phyloP scores from a whole-genome alignment of 2,888 invertebrate species.

The Blastobasis adustella region DNA sequence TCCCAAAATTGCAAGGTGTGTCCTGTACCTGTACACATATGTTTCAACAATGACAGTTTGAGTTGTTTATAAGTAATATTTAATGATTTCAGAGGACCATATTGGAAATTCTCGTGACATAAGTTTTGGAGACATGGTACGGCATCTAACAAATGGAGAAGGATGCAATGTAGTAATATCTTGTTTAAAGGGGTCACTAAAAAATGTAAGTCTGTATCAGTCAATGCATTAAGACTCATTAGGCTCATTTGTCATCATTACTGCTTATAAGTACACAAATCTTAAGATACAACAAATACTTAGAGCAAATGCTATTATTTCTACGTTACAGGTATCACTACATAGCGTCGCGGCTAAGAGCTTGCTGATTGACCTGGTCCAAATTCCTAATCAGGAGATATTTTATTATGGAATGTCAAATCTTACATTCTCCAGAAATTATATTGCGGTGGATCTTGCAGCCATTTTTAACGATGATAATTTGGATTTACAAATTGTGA shows the following conservation, averaged over 20 bases:
- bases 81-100: conserved; percentile 29
- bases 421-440: conserved; percentile 18
- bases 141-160: conserved; percentile 21
- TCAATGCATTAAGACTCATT: too few relatives aligned
- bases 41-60: neutral
- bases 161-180: conserved; percentile 28
- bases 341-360: conserved; percentile 15
- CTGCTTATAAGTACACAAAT: too few relatives aligned
- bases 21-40: neutral
- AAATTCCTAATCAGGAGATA: conserved; percentile 19
- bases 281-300: too few relatives aligned
- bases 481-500: too few relatives aligned
- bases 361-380: conserved; percentile 17
- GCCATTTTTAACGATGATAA: conserved; percentile 14
- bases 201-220: conserved; percentile 29
- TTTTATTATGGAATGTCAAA: conserved; percentile 23
- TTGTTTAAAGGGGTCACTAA: conserved; percentile 28
- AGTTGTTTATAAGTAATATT: neutral
- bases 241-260: neutral
- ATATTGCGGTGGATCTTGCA: conserved; percentile 21
- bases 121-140: conserved; percentile 38
- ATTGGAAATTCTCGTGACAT: conserved; percentile 44
- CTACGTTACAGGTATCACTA: conserved; percentile 15
- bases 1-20: conserved; percentile 10
- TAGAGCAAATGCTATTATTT: too few relatives aligned